Percentiles rank a stretch among this genome's conserved stretches.
Conservation (phyloP, 1,140 invertebrate species). For the Lucilia cuprina region DNA sequence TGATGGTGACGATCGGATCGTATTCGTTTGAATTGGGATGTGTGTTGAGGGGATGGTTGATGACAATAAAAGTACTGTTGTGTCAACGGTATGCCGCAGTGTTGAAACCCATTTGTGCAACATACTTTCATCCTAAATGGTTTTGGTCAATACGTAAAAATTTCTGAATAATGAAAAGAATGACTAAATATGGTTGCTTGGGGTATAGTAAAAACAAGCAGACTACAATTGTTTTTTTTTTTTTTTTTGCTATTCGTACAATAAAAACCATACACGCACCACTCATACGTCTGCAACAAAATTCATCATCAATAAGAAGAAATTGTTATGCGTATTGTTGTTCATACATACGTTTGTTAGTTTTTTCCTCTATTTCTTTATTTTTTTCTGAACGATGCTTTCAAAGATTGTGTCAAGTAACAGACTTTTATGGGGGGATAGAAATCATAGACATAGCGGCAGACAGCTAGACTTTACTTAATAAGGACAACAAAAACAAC, state of each 20-base stretch:
- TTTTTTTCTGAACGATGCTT: conserved; percentile 8
- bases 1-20: neutral
- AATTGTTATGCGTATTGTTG: conserved; percentile 9
- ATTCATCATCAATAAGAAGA: conserved; percentile 25
- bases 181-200: conserved; percentile 31
- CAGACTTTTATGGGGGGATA: conserved; percentile 24
- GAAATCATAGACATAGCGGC: conserved; percentile 32
- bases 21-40: neutral
- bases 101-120: conserved; percentile 32
- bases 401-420: conserved; percentile 19
- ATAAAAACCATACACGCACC: neutral
- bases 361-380: neutral
- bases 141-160: conserved; percentile 22
- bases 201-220: conserved; percentile 15
- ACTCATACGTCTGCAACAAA: neutral
- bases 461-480: conserved; percentile 28
- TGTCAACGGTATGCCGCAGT: conserved; percentile 32
- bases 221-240: conserved; percentile 22
- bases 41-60: neutral
- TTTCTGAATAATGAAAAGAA: conserved; percentile 31
- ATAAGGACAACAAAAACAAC: neutral
- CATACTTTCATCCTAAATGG: conserved; percentile 34
- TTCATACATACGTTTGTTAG: neutral
- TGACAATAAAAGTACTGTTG: conserved; percentile 33
- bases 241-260: neutral